These are phyloP conservation scores for Maconellicoccus hirsutus DNA, from an alignment of 1,140 invertebrate genomes.

Conservation along the genomic window DNA sequence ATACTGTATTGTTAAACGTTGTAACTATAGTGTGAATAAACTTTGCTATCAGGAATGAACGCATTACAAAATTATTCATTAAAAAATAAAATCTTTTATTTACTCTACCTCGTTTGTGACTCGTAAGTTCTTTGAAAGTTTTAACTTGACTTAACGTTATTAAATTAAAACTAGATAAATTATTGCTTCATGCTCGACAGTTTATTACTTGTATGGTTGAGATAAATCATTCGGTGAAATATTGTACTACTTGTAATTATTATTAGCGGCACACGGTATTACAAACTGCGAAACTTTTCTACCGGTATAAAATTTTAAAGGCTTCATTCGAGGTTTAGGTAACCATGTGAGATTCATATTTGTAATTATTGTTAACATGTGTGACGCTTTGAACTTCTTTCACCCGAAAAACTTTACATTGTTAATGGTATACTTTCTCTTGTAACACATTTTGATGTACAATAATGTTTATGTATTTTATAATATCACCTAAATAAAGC, in stretches of 20 bases:
- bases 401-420: too few species aligned
- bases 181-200: slow-evolving; percentile 4
- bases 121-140: background rate
- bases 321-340: background rate
- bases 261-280: background rate
- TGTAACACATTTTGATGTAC: too few species aligned
- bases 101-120: background rate
- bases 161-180: slow-evolving; percentile 18
- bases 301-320: background rate
- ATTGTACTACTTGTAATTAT: slow-evolving; percentile 10
- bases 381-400: background rate
- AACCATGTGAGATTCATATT: background rate
- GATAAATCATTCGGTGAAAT: slow-evolving; percentile 12
- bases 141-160: slow-evolving; percentile 11
- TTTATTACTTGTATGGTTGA: slow-evolving; percentile 7
- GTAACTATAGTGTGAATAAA: too few species aligned
- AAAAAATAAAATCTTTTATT: too few species aligned
- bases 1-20: too few species aligned
- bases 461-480: too few species aligned
- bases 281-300: background rate
- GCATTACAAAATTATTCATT: too few species aligned
- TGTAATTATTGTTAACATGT: background rate
- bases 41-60: too few species aligned
- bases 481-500: too few species aligned
- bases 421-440: too few species aligned